These are phyloP conservation scores for Scaeva pyrastri DNA, from an alignment of 2,888 invertebrate genomes.

Conservation along the genomic window DNA sequence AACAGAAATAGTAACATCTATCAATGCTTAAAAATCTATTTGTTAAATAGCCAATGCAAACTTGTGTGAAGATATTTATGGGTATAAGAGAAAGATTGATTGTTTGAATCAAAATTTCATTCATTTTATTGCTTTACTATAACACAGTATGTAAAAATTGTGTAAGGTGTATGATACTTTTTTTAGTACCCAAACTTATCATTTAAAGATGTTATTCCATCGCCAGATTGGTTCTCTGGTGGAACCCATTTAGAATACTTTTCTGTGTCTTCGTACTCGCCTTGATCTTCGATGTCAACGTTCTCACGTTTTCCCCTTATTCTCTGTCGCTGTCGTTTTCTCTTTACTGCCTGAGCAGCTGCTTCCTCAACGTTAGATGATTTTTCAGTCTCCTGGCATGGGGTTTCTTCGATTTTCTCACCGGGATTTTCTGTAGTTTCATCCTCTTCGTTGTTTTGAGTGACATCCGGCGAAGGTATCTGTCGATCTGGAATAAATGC, in stretches of 20 bases:
- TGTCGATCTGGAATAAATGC: constrained; percentile 78
- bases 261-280: constrained; percentile 85
- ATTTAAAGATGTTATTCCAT: constrained; percentile 91
- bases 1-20: not conserved
- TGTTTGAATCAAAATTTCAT: not conserved
- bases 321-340: constrained; percentile 80
- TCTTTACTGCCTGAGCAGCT: constrained; percentile 76
- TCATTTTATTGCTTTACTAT: constrained; percentile 13
- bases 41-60: constrained; percentile 13
- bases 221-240: constrained; percentile 90
- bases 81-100: not conserved
- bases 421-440: not conserved
- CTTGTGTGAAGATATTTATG: not conserved
- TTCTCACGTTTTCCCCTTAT: constrained; percentile 82
- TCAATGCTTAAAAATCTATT: constrained; percentile 3
- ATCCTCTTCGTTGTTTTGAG: constrained; percentile 77
- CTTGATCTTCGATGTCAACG: constrained; percentile 82
- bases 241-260: constrained; percentile 92
- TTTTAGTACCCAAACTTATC: constrained; percentile 90
- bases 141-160: not conserved
- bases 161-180: not conserved
- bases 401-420: not conserved
- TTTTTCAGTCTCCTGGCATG: constrained; percentile 10
- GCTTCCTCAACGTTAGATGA: constrained; percentile 21
- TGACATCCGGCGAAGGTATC: constrained; percentile 73